These are phyloP conservation scores for Colinus virginianus DNA, from an alignment of 2,113 vertebrate species.

Conservation along the genomic window DNA sequence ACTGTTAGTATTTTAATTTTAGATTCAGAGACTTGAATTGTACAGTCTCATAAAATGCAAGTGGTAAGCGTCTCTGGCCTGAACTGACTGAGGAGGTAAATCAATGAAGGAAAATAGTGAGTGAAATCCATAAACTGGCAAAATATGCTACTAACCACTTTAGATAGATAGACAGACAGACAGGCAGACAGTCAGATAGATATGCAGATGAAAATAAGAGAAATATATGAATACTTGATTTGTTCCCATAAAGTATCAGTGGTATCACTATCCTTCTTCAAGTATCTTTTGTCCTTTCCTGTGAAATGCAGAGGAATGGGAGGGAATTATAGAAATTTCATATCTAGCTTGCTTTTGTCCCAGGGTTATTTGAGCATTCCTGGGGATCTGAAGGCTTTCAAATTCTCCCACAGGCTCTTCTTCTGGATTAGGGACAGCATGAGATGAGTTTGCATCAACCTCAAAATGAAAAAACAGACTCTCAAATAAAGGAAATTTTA, in stretches of 20 bases:
- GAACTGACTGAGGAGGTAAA: background rate
- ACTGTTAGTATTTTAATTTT: background rate
- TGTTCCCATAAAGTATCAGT: background rate
- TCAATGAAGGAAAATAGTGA: accelerated
- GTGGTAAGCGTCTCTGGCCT: background rate
- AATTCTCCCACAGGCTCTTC: accelerated
- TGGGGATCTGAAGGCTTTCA: background rate
- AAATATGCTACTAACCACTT: background rate
- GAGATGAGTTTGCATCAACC: background rate
- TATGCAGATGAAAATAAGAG: background rate
- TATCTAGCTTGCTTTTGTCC: background rate
- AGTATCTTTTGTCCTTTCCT: background rate
- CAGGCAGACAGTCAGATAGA: background rate
- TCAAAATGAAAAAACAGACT: background rate
- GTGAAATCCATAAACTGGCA: background rate
- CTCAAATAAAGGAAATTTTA: background rate
- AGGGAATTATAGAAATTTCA: background rate
- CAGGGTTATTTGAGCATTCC: background rate
- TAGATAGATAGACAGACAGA: background rate
- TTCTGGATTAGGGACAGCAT: background rate
- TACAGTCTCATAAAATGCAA: background rate
- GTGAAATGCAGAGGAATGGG: background rate
- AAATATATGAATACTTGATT: background rate
- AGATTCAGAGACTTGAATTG: background rate
- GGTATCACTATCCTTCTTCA: background rate